Evolutionary conservation across 2,113 vertebrate species (phyloP).

Genomic region (Sinocyclocheilus anophthalmus): DNA sequence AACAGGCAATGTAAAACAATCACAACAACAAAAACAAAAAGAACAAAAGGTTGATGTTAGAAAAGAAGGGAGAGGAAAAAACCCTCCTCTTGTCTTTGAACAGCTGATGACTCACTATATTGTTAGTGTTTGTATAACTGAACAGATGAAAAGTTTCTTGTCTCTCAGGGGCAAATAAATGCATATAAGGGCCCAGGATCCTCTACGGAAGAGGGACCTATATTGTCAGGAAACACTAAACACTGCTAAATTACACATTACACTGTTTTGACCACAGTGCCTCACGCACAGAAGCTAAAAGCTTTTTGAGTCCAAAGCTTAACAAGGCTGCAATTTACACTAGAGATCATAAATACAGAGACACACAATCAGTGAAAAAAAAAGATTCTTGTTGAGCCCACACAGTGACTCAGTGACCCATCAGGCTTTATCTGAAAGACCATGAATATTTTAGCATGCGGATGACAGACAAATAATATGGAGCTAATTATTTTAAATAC

Average conservation of each 20-base stretch:
- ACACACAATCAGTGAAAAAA: not conserved
- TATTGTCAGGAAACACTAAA: conserved; percentile 49
- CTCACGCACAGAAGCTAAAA: conserved; percentile 55
- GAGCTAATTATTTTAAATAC: not conserved
- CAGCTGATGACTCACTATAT: conserved; percentile 18
- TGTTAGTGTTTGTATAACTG: conserved; percentile 8
- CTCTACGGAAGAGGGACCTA: conserved; percentile 10
- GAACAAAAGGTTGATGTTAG: not conserved
- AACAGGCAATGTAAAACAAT: conserved; percentile 38
- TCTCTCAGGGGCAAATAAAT: conserved; percentile 17
- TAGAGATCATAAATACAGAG: conserved; percentile 23
- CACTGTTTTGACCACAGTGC: conserved; percentile 46
- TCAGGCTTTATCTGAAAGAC: conserved; percentile 2
- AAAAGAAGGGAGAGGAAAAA: conserved; percentile 3
- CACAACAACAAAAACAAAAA: conserved; percentile 6
- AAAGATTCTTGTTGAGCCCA: conserved; percentile 20
- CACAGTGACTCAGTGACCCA: conserved; percentile 30
- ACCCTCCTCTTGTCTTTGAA: not conserved
- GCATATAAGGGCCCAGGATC: not conserved
- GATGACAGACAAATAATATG: not conserved
- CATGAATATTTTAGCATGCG: conserved; percentile 26
- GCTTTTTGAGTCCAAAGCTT: conserved; percentile 62
- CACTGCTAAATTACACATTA: conserved; percentile 56
- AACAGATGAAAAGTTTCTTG: conserved; percentile 18
- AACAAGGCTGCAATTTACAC: conserved; percentile 25